A percentile compares a stretch with the other conserved stretches of the same genome.
These are phyloP conservation scores for Erythrolamprus reginae DNA, from an alignment of 2,113 vertebrate genomes.

Conservation along the genomic window DNA sequence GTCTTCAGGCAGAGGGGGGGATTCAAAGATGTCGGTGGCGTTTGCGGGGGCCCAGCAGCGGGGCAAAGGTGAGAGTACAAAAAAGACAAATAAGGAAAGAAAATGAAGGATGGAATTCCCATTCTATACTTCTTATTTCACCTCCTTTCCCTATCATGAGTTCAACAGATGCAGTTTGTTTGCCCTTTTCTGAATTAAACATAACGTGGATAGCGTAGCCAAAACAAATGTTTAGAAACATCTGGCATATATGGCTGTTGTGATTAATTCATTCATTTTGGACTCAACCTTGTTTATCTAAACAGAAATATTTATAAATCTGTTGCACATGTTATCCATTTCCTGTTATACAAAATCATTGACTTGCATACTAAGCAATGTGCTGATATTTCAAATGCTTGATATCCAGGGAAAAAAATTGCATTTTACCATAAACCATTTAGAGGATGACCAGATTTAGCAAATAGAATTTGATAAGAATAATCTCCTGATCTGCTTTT, in stretches of 20 bases:
- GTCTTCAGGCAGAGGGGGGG: no score
- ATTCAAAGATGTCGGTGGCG: no score
- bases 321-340: background rate
- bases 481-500: slow-evolving; percentile 25
- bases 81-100: background rate
- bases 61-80: no score
- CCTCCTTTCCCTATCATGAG: background rate
- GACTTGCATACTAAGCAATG: background rate
- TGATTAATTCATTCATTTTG: background rate
- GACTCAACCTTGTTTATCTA: slow-evolving; percentile 10
- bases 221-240: background rate
- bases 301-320: background rate
- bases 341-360: slow-evolving; percentile 14
- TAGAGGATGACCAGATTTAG: background rate
- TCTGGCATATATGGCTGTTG: background rate
- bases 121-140: background rate
- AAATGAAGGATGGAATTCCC: background rate
- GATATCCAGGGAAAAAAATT: slow-evolving; percentile 19
- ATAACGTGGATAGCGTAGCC: background rate
- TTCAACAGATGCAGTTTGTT: background rate
- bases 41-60: no score
- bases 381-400: background rate
- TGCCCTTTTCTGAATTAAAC: background rate
- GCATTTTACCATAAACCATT: slow-evolving; percentile 30
- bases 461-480: slow-evolving; percentile 28